phyloP scores from a whole-genome alignment of 2,113 vertebrate genomes.

The Hystrix brachyura region DNA sequence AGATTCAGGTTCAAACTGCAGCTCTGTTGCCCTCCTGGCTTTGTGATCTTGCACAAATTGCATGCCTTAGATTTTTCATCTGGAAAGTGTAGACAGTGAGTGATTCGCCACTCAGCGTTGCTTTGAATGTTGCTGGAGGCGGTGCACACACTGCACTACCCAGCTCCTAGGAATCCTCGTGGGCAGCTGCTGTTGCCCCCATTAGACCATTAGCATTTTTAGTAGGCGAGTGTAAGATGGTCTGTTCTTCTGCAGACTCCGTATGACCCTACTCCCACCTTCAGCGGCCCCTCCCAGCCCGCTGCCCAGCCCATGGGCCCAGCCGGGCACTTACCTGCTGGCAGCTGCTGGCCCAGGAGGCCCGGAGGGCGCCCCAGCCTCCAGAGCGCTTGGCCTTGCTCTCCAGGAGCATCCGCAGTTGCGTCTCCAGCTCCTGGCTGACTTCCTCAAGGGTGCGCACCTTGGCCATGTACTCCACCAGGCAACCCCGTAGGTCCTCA shows the following conservation, averaged over 20 bases:
- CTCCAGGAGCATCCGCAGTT: conserved; percentile 93
- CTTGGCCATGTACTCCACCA: conserved; percentile 96
- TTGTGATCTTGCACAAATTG: neutral
- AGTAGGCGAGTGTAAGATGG: neutral
- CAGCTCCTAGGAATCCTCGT: rapidly evolving
- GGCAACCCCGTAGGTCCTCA: conserved; percentile 91
- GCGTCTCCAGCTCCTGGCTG: conserved; percentile 95
- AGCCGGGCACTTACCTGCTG: conserved; percentile 90
- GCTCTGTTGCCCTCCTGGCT: neutral
- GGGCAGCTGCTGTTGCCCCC: too few species aligned
- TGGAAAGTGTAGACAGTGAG: neutral
- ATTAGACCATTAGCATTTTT: neutral
- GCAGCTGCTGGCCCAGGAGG: conserved; percentile 93
- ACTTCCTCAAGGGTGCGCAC: conserved; percentile 93
- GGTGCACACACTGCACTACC: rapidly evolving
- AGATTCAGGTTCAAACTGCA: neutral
- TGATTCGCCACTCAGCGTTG: rapidly evolving
- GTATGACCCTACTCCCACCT: neutral
- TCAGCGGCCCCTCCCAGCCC: neutral
- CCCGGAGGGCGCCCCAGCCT: conserved; percentile 90
- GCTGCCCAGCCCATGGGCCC: neutral
- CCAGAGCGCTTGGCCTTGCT: conserved; percentile 90
- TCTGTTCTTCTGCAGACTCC: neutral
- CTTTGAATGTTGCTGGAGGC: neutral
- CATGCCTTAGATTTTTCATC: neutral